Evolutionary conservation across 1,140 invertebrate genomes (phyloP).

Genomic region (Lucilia cuprina): DNA sequence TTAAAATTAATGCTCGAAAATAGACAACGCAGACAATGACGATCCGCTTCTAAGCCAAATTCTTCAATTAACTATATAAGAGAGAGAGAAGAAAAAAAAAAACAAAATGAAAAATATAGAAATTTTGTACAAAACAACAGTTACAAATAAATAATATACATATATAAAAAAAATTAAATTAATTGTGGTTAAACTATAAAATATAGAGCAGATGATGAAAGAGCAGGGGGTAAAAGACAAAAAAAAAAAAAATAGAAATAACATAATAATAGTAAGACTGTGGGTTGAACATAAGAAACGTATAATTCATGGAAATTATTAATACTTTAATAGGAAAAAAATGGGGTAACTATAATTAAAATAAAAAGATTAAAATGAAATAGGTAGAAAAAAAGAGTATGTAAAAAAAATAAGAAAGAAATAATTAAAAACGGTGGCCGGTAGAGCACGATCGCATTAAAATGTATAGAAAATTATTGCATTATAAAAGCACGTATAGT

Average conservation of each 20-base stretch:
- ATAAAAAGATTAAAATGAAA: background rate
- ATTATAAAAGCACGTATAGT: background rate
- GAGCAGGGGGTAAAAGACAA: no score
- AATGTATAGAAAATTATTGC: no score
- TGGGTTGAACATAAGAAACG: background rate
- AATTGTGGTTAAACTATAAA: background rate
- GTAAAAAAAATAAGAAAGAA: background rate
- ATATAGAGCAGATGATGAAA: background rate
- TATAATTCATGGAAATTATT: background rate
- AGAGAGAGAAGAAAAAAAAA: conserved; percentile 49
- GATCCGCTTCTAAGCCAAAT: conserved; percentile 85
- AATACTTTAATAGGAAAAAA: background rate
- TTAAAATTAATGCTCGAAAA: conserved; percentile 76
- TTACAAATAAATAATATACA: background rate
- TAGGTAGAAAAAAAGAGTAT: background rate
- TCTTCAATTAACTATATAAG: conserved; percentile 78
- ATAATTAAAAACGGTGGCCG: no score
- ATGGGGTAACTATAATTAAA: background rate
- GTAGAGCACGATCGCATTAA: no score
- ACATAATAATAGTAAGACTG: background rate
- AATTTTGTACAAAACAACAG: background rate
- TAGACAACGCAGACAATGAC: conserved; percentile 86
- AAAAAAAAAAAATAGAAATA: no score
- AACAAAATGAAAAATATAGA: background rate
- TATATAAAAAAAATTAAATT: background rate